A percentile compares a stretch with the other conserved stretches of the same genome.
Conservation (phyloP, 2,888 invertebrate species). For the Ypsolopha sequella region DNA sequence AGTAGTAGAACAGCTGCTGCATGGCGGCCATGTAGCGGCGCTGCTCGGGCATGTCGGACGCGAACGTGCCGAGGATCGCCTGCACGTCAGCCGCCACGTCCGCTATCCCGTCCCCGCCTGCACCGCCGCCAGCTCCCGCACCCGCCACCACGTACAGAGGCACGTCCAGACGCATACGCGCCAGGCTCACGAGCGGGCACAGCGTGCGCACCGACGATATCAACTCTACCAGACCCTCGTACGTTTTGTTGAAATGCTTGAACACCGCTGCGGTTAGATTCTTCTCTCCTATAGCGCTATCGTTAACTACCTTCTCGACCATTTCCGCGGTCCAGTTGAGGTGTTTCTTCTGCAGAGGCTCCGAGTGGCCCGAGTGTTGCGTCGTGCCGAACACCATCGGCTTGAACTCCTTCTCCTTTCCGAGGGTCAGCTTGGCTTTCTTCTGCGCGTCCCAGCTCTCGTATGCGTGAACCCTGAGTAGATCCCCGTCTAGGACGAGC, state of each 20-base stretch:
- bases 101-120: conserved; percentile 51
- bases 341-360: conserved; percentile 71
- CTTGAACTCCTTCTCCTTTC: conserved; percentile 52
- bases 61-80: conserved; percentile 83
- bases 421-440: conserved; percentile 36
- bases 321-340: conserved; percentile 76
- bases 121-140: conserved; percentile 62
- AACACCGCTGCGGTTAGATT: conserved; percentile 74
- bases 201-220: conserved; percentile 84
- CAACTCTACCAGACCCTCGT: conserved; percentile 78
- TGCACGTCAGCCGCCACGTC: conserved; percentile 76
- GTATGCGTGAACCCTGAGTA: conserved; percentile 75
- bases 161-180: conserved; percentile 72
- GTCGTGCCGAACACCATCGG: conserved; percentile 79
- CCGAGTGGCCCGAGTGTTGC: conserved; percentile 78
- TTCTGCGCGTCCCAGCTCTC: conserved; percentile 71
- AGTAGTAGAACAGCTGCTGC: conserved; percentile 86
- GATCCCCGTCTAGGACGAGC: conserved; percentile 80
- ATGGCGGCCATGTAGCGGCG: conserved; percentile 82
- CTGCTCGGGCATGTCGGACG: conserved; percentile 79
- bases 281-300: conserved; percentile 73
- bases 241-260: conserved; percentile 76
- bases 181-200: conserved; percentile 81
- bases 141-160: conserved; percentile 83
- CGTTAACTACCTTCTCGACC: conserved; percentile 73